phyloP scores from a whole-genome alignment of 2,797 vertebrate genomes.

The Bovichtus variegatus region DNA sequence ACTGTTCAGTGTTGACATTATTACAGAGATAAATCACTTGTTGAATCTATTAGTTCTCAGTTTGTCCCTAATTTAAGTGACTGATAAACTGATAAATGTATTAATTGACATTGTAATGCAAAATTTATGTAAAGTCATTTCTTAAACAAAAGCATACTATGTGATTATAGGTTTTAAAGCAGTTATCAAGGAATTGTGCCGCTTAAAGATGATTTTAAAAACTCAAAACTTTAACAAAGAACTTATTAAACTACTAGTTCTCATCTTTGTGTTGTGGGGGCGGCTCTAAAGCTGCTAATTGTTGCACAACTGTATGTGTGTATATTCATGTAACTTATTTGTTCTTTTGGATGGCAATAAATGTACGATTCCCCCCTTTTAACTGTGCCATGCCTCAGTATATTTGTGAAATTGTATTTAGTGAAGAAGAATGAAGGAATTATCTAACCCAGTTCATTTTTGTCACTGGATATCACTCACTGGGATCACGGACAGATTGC shows the following conservation, averaged over 20 bases:
- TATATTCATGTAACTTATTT: slow-evolving; percentile 41
- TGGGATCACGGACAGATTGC: neutral
- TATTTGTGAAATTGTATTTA: too few relatives aligned
- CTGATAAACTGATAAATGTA: neutral
- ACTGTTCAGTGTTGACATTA: slow-evolving; percentile 20
- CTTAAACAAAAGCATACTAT: neutral
- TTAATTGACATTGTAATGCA: neutral
- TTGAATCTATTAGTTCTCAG: neutral
- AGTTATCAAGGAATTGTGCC: neutral
- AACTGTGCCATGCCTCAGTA: neutral
- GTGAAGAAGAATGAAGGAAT: neutral
- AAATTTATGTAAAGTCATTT: neutral
- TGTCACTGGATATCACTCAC: neutral
- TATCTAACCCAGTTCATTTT: neutral
- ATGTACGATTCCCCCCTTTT: slow-evolving; percentile 23
- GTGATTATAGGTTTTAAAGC: neutral
- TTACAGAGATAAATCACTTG: slow-evolving; percentile 14
- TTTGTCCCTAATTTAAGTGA: neutral
- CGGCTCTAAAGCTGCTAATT: slow-evolving; percentile 2
- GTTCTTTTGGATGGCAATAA: slow-evolving; percentile 41
- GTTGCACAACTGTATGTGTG: slow-evolving; percentile 23
- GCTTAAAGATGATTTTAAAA: neutral
- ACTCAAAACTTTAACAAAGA: neutral
- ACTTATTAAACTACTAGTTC: neutral
- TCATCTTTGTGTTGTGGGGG: slow-evolving; percentile 6